Evolutionary conservation across 1,140 invertebrate genomes (phyloP), one percentile per base, ranked within the genome.

Genomic region (Samia ricini): DNA sequence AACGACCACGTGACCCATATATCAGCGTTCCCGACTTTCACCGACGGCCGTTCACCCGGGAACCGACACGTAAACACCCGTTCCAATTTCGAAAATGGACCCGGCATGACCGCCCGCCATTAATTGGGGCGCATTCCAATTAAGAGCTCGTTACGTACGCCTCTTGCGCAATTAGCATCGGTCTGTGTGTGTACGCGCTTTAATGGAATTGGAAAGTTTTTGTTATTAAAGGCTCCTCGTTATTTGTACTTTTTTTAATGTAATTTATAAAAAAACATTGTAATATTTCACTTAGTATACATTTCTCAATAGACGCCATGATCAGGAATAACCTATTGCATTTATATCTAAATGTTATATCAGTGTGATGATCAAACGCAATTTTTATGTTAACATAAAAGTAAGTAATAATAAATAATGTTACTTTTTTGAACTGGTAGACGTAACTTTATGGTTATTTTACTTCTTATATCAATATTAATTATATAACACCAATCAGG

Each of bases 71-170:
- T 79, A 70, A 75, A 74, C 72, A 73, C 74, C 74, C 77, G 75
- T 74, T 77, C 79, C 74, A 76, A 74, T 81, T 87, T 81, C 69
- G 66, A 74, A 79, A 72, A 71, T 74, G 74, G 69, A 73, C 61
- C 67, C 63, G 63, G 66, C 62, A 62, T 68, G 69, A 68, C 66
- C 68, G 66, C 66, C 71, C 76, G 65, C 51, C 74, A 83, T 88
- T 88, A 85, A 86, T 88, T 85, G 81, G 81, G 76, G 79, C 82
- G 78, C 78, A 82, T 83, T 89, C 82, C 83, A 86, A 88, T 89
- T 86, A 88, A 83, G 82, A 74, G 63, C 82, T 84, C 81, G 83
- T 84, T 83, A 78, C 74, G 71, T 77, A 74, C 77, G 76, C 69
- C 81, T 81, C 80, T 85, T 85, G 81, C 76, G 81, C 79, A 86